Evolutionary conservation across 2,888 invertebrate genomes (phyloP).

Genomic region (Volucella inanis): DNA sequence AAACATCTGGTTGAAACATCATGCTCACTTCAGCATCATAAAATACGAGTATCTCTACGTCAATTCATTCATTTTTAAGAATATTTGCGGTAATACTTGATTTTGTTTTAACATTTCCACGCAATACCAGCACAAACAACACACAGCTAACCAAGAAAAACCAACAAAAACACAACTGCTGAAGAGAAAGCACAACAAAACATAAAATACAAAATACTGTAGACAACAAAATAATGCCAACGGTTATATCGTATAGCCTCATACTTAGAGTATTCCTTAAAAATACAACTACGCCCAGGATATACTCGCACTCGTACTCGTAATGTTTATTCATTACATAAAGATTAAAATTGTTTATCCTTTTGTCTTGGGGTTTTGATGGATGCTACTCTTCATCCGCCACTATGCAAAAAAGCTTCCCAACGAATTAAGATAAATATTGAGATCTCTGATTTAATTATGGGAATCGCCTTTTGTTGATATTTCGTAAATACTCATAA

Average conservation of each 20-base stretch:
- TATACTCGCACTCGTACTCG: too few relatives aligned
- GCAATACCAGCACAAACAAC: conserved; percentile 4
- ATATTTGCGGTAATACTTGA: conserved; percentile 47
- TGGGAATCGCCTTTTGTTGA: conserved; percentile 41
- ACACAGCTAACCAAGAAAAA: background rate
- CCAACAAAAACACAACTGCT: conserved; percentile 1
- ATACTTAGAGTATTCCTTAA: too few relatives aligned
- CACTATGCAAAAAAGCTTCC: background rate
- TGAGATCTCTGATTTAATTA: conserved; percentile 58
- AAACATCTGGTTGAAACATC: conserved; percentile 46
- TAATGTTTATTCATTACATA: conserved; percentile 47
- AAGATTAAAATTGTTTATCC: conserved; percentile 46
- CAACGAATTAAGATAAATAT: conserved; percentile 44
- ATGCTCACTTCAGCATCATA: background rate
- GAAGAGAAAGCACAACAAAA: background rate
- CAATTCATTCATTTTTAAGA: conserved; percentile 55
- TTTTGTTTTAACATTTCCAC: conserved; percentile 46
- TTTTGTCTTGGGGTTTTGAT: conserved; percentile 38
- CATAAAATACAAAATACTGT: background rate
- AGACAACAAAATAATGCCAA: background rate
- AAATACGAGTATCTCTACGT: conserved; percentile 25
- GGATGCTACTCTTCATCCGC: background rate
- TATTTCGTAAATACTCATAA: conserved; percentile 11
- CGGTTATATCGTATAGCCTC: background rate
- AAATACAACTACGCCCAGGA: too few relatives aligned